Conservation (phyloP, 2,797 vertebrate genomes). For the Clamator glandarius region DNA sequence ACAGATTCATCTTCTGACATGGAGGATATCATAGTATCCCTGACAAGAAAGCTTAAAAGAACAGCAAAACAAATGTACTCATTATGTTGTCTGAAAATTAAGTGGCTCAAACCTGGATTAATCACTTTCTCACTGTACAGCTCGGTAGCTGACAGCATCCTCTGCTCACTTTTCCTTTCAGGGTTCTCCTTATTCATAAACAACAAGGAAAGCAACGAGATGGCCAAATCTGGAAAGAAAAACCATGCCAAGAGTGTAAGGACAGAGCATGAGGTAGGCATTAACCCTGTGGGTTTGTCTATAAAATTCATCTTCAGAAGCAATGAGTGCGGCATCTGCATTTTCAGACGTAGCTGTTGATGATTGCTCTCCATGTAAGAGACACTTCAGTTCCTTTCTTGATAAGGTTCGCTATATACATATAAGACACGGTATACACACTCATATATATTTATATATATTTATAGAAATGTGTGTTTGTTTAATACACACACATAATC, state of each 20-base stretch:
- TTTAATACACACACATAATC: background rate
- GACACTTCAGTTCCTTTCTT: background rate
- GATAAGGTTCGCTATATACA: background rate
- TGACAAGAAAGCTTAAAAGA: slow-evolving; percentile 15
- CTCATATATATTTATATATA: accelerated
- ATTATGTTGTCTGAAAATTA: background rate
- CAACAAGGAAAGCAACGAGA: background rate
- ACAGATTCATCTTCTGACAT: slow-evolving; percentile 6
- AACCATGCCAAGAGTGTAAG: background rate
- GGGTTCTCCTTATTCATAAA: accelerated
- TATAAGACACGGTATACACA: too few species aligned
- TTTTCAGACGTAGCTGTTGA: background rate
- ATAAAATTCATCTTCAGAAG: background rate
- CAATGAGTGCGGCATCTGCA: background rate
- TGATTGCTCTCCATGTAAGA: background rate
- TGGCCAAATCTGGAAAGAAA: background rate
- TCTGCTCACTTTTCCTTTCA: background rate
- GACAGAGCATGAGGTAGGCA: background rate
- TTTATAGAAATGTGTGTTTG: too few species aligned
- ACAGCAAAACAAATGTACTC: background rate
- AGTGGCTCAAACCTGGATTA: background rate
- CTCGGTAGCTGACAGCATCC: background rate
- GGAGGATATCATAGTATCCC: background rate
- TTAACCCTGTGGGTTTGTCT: background rate
- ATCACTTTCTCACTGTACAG: background rate